Conservation (phyloP, 1,140 invertebrate genomes). For the Theocolax elegans region DNA sequence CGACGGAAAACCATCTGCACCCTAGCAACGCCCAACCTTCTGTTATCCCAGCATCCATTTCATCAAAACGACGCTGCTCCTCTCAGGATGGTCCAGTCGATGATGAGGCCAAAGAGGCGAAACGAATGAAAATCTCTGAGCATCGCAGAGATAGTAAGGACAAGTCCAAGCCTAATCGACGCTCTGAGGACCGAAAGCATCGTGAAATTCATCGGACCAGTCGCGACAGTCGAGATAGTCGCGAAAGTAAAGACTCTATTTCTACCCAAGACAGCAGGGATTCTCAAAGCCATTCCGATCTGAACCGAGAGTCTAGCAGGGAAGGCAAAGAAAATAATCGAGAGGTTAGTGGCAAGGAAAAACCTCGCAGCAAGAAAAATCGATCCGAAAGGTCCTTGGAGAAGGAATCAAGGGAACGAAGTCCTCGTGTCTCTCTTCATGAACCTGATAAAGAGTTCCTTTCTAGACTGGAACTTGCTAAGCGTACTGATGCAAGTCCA, state of each 20-base stretch:
- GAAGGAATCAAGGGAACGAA: slow-evolving; percentile 59
- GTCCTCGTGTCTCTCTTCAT: slow-evolving; percentile 59
- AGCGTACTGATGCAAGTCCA: slow-evolving; percentile 53
- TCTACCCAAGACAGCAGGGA: slow-evolving; percentile 50
- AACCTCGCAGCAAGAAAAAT: slow-evolving; percentile 59
- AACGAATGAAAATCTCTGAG: slow-evolving; percentile 76
- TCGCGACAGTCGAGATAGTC: slow-evolving; percentile 61
- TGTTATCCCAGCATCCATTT: slow-evolving; percentile 70
- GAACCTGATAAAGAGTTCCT: slow-evolving; percentile 75
- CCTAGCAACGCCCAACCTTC: slow-evolving; percentile 48
- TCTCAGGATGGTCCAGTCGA: slow-evolving; percentile 79
- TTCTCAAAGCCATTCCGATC: slow-evolving; percentile 42
- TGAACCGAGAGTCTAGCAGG: slow-evolving; percentile 53
- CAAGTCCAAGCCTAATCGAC: slow-evolving; percentile 59
- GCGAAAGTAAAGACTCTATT: slow-evolving; percentile 58
- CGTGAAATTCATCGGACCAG: slow-evolving; percentile 60
- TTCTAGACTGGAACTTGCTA: slow-evolving; percentile 70
- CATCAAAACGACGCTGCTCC: slow-evolving; percentile 79
- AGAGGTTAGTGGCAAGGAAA: slow-evolving; percentile 55
- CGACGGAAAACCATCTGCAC: slow-evolving; percentile 58
- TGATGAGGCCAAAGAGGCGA: slow-evolving; percentile 56
- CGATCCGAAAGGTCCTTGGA: slow-evolving; percentile 52
- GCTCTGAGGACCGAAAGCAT: slow-evolving; percentile 64
- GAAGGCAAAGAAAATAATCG: slow-evolving; percentile 61
- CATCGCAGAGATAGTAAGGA: slow-evolving; percentile 81